Percentiles rank a stretch among this genome's conserved stretches.
Conservation (phyloP, 2,888 invertebrate genomes). For the Hypomecis punctinalis region DNA sequence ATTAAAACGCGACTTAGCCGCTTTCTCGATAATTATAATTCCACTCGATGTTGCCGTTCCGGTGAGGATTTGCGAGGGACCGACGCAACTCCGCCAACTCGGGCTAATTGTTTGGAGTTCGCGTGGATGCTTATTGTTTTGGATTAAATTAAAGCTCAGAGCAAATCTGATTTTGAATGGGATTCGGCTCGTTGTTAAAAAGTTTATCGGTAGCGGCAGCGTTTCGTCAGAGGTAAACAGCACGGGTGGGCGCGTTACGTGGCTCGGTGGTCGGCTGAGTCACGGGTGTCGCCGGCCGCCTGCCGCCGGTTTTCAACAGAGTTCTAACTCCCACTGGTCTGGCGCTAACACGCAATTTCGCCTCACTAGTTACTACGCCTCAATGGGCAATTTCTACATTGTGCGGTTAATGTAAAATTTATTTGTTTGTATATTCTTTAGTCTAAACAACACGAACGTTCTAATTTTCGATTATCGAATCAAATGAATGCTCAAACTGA, state of each 20-base stretch:
- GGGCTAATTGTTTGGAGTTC: slow-evolving; percentile 45
- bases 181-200: slow-evolving; percentile 40
- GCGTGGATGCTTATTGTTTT: slow-evolving; percentile 52
- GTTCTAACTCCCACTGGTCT: slow-evolving; percentile 66
- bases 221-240: slow-evolving; percentile 51
- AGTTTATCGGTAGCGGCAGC: slow-evolving; percentile 44
- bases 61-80: slow-evolving; percentile 58
- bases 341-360: slow-evolving; percentile 75
- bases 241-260: slow-evolving; percentile 64
- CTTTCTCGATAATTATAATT: slow-evolving; percentile 74
- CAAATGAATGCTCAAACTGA: neutral
- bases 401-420: slow-evolving; percentile 59
- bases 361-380: slow-evolving; percentile 74
- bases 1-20: slow-evolving; percentile 77
- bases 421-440: slow-evolving; percentile 47
- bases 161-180: slow-evolving; percentile 35
- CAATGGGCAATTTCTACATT: slow-evolving; percentile 70
- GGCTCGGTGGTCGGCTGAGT: slow-evolving; percentile 63
- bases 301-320: slow-evolving; percentile 65
- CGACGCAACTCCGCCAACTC: slow-evolving; percentile 40
- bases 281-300: slow-evolving; percentile 58
- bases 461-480: neutral
- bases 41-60: slow-evolving; percentile 66
- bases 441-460: neutral
- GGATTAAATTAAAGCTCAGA: slow-evolving; percentile 41